A percentile compares a stretch with the other conserved stretches of the same genome.
These are phyloP conservation scores for Pyxicephalus adspersus DNA, from an alignment of 2,113 vertebrate genomes.

Conservation along the genomic window DNA sequence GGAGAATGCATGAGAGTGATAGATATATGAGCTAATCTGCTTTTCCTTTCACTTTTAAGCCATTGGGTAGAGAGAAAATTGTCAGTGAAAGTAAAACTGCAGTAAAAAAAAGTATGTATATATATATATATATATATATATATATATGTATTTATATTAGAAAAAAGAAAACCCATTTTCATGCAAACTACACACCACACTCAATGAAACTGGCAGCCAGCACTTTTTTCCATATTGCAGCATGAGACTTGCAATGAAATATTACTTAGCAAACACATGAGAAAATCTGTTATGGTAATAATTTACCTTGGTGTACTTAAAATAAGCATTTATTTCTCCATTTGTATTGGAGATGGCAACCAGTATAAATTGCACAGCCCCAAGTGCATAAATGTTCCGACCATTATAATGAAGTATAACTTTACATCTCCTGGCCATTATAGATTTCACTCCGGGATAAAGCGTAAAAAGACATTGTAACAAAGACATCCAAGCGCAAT, in stretches of 20 bases:
- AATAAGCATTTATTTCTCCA: slow-evolving; percentile 49
- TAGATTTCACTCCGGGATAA: slow-evolving; percentile 27
- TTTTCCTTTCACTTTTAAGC: too few species aligned
- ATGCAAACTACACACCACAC: slow-evolving; percentile 11
- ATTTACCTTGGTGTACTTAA: slow-evolving; percentile 52
- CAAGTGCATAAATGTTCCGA: slow-evolving; percentile 48
- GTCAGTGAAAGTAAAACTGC: too few species aligned
- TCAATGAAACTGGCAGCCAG: slow-evolving; percentile 34
- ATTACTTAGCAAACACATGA: slow-evolving; percentile 52
- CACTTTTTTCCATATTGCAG: slow-evolving; percentile 49
- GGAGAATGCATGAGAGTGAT: too few species aligned
- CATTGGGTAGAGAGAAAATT: too few species aligned
- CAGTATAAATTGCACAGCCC: slow-evolving; percentile 38
- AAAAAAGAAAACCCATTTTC: slow-evolving; percentile 17
- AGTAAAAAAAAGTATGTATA: too few species aligned
- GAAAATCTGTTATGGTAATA: slow-evolving; percentile 55
- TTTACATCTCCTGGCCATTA: slow-evolving; percentile 42
- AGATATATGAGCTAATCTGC: too few species aligned
- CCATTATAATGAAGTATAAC: slow-evolving; percentile 46
- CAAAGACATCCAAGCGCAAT: slow-evolving; percentile 24
- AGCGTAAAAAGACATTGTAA: slow-evolving; percentile 35
- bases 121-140: too few species aligned
- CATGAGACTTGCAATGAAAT: slow-evolving; percentile 47
- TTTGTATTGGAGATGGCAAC: slow-evolving; percentile 52
- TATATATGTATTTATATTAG: neutral